Evolutionary conservation across 2,113 vertebrate genomes (phyloP).

Genomic region (Heptranchias perlo): DNA sequence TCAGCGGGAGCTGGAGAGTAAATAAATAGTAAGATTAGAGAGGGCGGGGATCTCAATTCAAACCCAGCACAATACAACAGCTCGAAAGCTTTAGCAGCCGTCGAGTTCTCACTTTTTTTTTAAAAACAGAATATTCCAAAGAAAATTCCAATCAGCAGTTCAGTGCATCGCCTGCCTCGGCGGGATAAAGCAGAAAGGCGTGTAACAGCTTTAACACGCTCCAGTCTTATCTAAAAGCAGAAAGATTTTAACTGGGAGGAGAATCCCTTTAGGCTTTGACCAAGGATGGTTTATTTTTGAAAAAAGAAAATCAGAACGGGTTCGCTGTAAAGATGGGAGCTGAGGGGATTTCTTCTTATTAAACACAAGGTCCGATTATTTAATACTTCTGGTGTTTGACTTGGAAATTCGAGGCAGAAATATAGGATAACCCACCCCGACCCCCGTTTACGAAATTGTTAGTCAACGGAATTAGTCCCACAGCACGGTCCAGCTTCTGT

Average conservation of each 20-base stretch:
- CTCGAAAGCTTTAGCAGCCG: neutral
- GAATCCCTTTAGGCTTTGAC: neutral
- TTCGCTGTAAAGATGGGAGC: neutral
- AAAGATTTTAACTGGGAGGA: constrained; percentile 1
- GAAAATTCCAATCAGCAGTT: constrained; percentile 28
- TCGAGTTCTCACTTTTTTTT: neutral
- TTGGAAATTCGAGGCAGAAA: neutral
- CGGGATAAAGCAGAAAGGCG: neutral
- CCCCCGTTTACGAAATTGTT: neutral
- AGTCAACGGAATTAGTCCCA: neutral
- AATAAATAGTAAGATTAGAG: constrained; percentile 38
- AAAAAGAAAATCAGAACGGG: neutral
- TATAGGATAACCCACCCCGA: neutral
- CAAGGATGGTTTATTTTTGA: neutral
- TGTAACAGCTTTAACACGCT: neutral
- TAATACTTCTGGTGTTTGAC: neutral
- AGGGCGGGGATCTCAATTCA: constrained; percentile 32
- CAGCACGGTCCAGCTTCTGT: neutral
- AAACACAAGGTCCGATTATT: neutral
- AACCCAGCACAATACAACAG: constrained; percentile 17
- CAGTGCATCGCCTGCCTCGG: neutral
- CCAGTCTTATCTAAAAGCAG: neutral
- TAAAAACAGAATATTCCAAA: neutral
- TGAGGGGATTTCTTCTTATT: neutral
- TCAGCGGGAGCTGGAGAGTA: constrained; percentile 31